Evolutionary conservation across 2,113 vertebrate genomes (phyloP), one percentile per base, ranked within the genome.

Genomic region (Haplotaxodon microlepis): DNA sequence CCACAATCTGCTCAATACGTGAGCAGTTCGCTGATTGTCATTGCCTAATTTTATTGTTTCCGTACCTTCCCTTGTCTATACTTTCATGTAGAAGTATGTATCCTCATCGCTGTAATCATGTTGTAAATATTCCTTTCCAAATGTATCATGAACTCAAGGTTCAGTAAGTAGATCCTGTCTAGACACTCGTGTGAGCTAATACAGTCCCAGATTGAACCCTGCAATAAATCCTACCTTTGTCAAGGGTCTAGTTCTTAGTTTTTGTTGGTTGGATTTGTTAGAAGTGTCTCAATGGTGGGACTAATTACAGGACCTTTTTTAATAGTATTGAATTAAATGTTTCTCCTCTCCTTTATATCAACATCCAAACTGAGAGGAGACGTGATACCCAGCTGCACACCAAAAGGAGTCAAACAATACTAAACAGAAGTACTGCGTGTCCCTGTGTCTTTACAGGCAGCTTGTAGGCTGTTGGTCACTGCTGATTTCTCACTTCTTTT

Each of bases 121-220:
- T 85, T 95, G 94, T 96, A 95, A 93, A 95, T 95, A 94, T 88
- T 53, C 95, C 86, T 89, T 54, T 83, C 85, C 87, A 80, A 73
- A 88, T 87, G 84, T 82, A 84, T 86, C 80, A 88, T 82, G 81
- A 92, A 86, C 45, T 56, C 82, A 42, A 42, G 29, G 50, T 86
- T 84, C 45, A 79, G 29, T 73, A 59, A n/a, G 63, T 27, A 29
- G 61, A 87, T 36, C 21, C 79, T 50, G 11, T 47, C 69, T 83
- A 27, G 34, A 47, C 84, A 57, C 45, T 54, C 50, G 13, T 87
- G 82, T 82, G 66, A 82, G 82, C 56, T 84, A 42, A 78, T 82
- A 57, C 34, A 53, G 83, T 71, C 42, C 80, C 85, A 9, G 51
- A 85, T 56, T 69, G 21, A 73, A 84, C 83, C 78, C 63, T 92